Evolutionary conservation across 2,113 vertebrate species (phyloP), one percentile per base, ranked within the genome.

Genomic region (Megalops atlanticus): DNA sequence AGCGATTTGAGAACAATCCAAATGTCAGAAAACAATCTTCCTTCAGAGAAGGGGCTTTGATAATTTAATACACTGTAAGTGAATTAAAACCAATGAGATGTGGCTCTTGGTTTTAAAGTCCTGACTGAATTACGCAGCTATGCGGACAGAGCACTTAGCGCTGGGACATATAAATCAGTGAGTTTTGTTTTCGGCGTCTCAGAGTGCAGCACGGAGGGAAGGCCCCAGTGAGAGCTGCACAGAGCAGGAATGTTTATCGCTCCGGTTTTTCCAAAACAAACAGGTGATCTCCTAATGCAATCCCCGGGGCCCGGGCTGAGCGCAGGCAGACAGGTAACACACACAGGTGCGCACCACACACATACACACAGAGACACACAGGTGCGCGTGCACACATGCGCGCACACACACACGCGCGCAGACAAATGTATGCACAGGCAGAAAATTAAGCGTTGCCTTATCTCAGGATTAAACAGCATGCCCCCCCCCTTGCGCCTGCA

Each of bases 191-290:
- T 64, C 58, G 2, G 24, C 1, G 18, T 5, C 3, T n/a, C 40
- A 74, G 38, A 40, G 5, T 2, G 39, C 24, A n/a, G 72, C 38
- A 11, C 4, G n/a, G n/a, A 27, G 72, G 10, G 72, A 15, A 18
- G 24, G n/a, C 3, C 21, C 21, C 18, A 35, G 6, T 69, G 39
- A 71, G 24, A 69, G 74, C 71, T 70, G 33, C 33, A 41, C 47
- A 39, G 15, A 54, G 4, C 7, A 6, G 18, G 40, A 70, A 75
- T 27, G 40, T 41, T 49, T 76, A 41, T 49, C 45, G 1, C 27
- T 21, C 27, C 4, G n/a, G 27, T 76, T 76, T 49, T 76, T 76
- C 41, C 74, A 76, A 76, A 76, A 76, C 74, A 76, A 76, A 76
- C 74, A 33, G 43, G 74, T 76, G 4, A 49, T 47, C 45, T 49